Evolutionary conservation across 1,140 invertebrate genomes (phyloP), one percentile per base, ranked within the genome.

Genomic region (Ceratina australensis): DNA sequence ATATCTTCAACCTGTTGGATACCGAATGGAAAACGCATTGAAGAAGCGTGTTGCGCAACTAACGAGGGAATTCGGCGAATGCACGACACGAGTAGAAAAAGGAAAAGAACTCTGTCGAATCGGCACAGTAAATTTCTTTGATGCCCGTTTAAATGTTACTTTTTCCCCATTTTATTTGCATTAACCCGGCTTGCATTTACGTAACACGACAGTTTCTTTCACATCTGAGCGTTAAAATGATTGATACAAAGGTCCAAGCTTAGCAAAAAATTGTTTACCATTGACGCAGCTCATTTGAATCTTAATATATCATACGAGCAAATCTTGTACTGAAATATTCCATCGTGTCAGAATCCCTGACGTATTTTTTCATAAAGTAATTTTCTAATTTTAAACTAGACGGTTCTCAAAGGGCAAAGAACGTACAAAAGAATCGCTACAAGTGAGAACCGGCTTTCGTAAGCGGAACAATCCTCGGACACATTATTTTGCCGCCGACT

Each of bases 31-130:
- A 60, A 68, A 49, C 47, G 33, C 47, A 56, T 57, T 15, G 33
- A 60, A 69, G 47, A 52, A 61, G 18, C 16, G 42, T 20, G 56
- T 77, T 77, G 26, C 67, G 47, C 42, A 77, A 77, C 26, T 50
- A 49, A 20, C 56, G 12, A 33, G 65, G 16, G 47, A 71, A 61
- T 50, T 52, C 26, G n/a, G 22, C 16, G 20, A 24, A 69, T 60
- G 20, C 54, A 49, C 3, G 15, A 18, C 15, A 7, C 33, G 24
- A 49, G 24, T 3, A 24, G 13, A 54, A 54, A 33, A 52, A 20
- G 28, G 10, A 60, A 71, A 8, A 20, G 33, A 67, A 68, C 5
- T 15, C n/a, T 42, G 26, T 69, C 20, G n/a, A 28, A 28, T 47
- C 26, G 52, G 16, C 42, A 20, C 7, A 22, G 18, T 2, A 0